Percentiles rank a stretch among this genome's conserved stretches.
phyloP scores from a whole-genome alignment of 1,140 invertebrate species.

The Venturia canescens region DNA sequence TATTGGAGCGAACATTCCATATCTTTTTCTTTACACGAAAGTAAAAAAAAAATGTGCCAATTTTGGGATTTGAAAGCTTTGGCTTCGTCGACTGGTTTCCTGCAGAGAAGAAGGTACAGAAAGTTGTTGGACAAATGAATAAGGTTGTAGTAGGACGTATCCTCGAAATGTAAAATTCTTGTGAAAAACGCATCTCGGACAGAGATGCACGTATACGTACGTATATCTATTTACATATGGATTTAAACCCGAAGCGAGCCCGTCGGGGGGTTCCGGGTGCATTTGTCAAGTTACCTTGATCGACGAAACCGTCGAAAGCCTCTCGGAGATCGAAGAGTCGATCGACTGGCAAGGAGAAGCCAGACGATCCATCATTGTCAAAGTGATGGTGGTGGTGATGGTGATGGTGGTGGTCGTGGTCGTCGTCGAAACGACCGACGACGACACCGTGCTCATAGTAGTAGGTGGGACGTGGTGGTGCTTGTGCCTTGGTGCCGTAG shows the following conservation, averaged over 20 bases:
- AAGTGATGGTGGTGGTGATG: constrained; percentile 68
- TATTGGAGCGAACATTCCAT: no score
- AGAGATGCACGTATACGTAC: neutral
- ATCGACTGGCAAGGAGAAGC: constrained; percentile 68
- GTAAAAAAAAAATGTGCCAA: no score
- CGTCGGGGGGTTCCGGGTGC: constrained; percentile 34
- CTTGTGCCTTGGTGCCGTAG: constrained; percentile 70
- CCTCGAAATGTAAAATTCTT: neutral
- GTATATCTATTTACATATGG: neutral
- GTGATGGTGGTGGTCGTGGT: constrained; percentile 66
- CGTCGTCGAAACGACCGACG: constrained; percentile 73
- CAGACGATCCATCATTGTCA: constrained; percentile 54
- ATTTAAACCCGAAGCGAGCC: neutral
- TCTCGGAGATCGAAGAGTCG: constrained; percentile 72
- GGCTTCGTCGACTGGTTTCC: no score
- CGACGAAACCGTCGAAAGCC: constrained; percentile 74
- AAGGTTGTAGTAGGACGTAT: no score
- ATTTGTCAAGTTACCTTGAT: constrained; percentile 70
- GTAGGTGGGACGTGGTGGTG: constrained; percentile 74
- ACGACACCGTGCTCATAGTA: constrained; percentile 74
- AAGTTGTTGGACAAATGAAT: no score
- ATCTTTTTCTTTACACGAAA: no score
- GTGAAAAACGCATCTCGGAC: neutral
- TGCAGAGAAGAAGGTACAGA: no score
- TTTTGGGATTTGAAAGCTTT: no score